These are phyloP conservation scores for Platycercus adscitus DNA, from an alignment of 2,113 vertebrate genomes.

Conservation along the genomic window DNA sequence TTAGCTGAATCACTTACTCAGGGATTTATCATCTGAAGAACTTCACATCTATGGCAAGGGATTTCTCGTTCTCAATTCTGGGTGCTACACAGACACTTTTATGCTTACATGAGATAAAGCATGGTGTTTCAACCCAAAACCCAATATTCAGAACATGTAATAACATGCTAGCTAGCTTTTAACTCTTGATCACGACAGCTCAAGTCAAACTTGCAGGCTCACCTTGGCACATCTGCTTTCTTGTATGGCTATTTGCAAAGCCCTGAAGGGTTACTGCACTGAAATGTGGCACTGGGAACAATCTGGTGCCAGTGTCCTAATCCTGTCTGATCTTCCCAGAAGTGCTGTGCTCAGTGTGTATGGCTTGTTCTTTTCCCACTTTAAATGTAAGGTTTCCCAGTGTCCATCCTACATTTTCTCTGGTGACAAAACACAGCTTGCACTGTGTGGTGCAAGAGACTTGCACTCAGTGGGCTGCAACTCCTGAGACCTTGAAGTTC, in stretches of 20 bases:
- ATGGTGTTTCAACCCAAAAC: neutral
- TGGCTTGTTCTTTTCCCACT: neutral
- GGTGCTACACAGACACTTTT: accelerated
- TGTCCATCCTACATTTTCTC: neutral
- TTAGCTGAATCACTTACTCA: neutral
- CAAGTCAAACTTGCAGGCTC: neutral
- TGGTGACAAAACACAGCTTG: neutral
- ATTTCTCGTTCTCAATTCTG: neutral
- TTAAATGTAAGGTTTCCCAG: neutral
- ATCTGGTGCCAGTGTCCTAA: neutral
- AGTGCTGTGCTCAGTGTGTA: neutral
- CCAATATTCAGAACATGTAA: neutral
- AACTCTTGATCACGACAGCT: accelerated
- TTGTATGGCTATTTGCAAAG: neutral
- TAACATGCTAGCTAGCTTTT: neutral
- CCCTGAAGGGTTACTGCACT: neutral
- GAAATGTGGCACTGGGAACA: neutral
- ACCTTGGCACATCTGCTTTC: neutral
- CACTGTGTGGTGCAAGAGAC: too few species aligned
- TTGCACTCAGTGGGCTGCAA: neutral
- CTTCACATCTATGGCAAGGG: neutral
- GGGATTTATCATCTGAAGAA: neutral
- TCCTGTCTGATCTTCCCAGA: neutral
- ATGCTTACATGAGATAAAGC: neutral
- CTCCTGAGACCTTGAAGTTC: neutral